Percentiles rank a stretch among this genome's conserved stretches.
Evolutionary conservation across 2,113 vertebrate species (phyloP).

Genomic region (Scophthalmus maximus): DNA sequence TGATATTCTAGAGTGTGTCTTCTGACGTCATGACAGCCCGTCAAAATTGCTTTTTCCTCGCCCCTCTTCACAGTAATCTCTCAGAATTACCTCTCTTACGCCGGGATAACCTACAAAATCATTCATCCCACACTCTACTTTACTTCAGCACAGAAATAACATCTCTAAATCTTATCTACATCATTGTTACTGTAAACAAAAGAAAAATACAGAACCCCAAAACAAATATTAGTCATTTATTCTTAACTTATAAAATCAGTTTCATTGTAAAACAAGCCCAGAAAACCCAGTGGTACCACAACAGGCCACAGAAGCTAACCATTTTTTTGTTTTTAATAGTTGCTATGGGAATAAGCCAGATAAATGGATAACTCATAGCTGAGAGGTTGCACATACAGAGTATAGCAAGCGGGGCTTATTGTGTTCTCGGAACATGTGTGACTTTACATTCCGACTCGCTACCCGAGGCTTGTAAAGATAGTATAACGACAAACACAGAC

Average conservation of each 20-base stretch:
- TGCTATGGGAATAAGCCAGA: conserved; percentile 52
- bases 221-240: neutral
- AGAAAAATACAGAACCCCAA: too few relatives aligned
- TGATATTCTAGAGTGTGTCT: conserved; percentile 66
- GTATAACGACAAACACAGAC: conserved; percentile 78
- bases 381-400: conserved; percentile 50
- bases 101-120: conserved; percentile 15
- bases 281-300: conserved; percentile 20
- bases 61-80: conserved; percentile 40
- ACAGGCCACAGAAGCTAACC: conserved; percentile 32
- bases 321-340: conserved; percentile 30
- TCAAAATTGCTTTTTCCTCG: conserved; percentile 50
- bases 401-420: conserved; percentile 56
- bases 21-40: conserved; percentile 46
- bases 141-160: neutral
- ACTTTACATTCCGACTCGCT: conserved; percentile 71
- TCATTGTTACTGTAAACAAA: neutral
- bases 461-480: conserved; percentile 74
- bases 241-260: conserved; percentile 14
- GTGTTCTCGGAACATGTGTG: conserved; percentile 71
- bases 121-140: neutral
- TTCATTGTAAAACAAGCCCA: conserved; percentile 10
- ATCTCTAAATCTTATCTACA: neutral
- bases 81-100: conserved; percentile 26
- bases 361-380: conserved; percentile 51